Evolutionary conservation across 2,888 invertebrate genomes (phyloP).

Genomic region (Rhagium mordax): DNA sequence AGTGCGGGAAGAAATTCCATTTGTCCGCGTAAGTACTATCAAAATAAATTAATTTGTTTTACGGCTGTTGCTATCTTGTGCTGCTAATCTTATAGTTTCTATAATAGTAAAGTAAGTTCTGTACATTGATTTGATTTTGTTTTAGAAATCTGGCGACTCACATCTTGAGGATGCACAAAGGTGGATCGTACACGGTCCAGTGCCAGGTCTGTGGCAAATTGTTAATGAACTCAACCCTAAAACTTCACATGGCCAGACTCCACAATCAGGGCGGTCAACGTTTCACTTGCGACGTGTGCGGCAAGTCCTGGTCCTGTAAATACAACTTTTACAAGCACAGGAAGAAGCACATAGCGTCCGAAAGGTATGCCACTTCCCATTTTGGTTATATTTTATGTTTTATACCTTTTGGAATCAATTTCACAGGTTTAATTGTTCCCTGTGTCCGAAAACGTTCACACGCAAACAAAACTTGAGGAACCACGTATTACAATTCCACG

Average conservation of each 20-base stretch:
- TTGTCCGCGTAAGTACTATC: background rate
- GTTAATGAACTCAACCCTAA: background rate
- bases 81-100: no score
- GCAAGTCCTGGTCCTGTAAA: background rate
- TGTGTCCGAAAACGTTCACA: no score
- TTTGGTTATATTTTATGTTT: no score
- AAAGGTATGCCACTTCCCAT: conserved; percentile 5
- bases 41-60: no score
- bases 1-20: conserved; percentile 7
- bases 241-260: background rate
- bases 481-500: no score
- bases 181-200: background rate
- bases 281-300: conserved; percentile 10
- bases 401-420: no score
- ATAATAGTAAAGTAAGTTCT: no score
- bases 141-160: background rate
- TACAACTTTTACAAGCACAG: background rate
- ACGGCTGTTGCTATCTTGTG: no score
- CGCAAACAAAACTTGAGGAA: no score
- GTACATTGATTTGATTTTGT: background rate
- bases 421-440: no score
- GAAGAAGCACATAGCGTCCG: background rate
- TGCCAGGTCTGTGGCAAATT: conserved; percentile 3
- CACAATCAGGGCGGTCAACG: background rate
- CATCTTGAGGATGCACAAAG: background rate